Evolutionary conservation across 2,888 invertebrate species (phyloP).

Genomic region (Yponomeuta cagnagella): DNA sequence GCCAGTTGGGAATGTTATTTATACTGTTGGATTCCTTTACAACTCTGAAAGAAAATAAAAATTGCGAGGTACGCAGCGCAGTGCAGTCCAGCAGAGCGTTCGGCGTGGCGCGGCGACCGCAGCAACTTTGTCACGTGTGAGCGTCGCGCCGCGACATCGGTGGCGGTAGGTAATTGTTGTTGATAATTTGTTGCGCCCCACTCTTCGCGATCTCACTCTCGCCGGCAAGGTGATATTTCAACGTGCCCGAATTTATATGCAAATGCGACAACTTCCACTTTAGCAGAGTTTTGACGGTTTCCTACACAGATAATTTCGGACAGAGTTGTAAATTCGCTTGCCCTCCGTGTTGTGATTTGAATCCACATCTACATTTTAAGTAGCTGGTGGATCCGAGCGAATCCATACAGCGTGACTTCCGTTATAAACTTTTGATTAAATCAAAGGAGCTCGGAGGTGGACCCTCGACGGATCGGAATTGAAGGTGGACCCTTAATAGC

Average conservation of each 20-base stretch:
- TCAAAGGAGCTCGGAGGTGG: slow-evolving; percentile 15
- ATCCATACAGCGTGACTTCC: slow-evolving; percentile 23
- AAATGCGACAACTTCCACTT: slow-evolving; percentile 56
- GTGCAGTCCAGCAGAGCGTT: slow-evolving; percentile 23
- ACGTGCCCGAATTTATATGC: slow-evolving; percentile 62
- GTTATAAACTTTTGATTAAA: slow-evolving; percentile 15
- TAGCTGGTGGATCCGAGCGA: slow-evolving; percentile 31
- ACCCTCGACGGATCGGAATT: slow-evolving; percentile 33
- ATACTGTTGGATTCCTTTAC: no score
- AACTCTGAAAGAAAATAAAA: not conserved
- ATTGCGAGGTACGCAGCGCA: not conserved
- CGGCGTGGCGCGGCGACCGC: slow-evolving; percentile 24
- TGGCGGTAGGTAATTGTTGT: slow-evolving; percentile 52
- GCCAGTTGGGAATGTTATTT: no score
- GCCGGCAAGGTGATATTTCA: slow-evolving; percentile 60
- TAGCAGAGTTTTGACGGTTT: slow-evolving; percentile 42
- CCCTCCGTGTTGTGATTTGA: slow-evolving; percentile 44
- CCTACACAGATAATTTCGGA: slow-evolving; percentile 61
- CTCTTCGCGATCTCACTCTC: not conserved
- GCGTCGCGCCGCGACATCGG: slow-evolving; percentile 22
- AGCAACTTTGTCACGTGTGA: slow-evolving; percentile 34
- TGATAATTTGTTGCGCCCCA: slow-evolving; percentile 48
- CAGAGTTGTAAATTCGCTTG: slow-evolving; percentile 55
- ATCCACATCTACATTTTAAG: slow-evolving; percentile 50
- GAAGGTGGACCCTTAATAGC: slow-evolving; percentile 65